A percentile compares a stretch with the other conserved stretches of the same genome.
Evolutionary conservation across 2,888 invertebrate species (phyloP).

Genomic region (Disparrhopalites patrizii): DNA sequence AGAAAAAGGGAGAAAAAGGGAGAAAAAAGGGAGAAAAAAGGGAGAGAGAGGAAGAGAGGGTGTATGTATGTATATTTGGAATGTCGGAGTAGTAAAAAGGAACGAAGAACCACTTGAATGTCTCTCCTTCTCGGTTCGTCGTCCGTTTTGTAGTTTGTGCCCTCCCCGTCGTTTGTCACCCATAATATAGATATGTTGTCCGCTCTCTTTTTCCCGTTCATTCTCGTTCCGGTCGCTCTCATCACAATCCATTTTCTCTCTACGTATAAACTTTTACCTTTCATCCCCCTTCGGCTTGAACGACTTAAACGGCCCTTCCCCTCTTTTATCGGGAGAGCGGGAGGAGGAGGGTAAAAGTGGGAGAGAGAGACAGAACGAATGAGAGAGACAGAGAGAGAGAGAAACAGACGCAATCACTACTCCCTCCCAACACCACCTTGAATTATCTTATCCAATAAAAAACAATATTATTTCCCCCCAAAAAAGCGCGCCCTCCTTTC

Average conservation of each 20-base stretch:
- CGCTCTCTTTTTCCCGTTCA: background rate
- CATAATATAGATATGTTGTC: slow-evolving; percentile 1
- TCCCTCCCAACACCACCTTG: no score
- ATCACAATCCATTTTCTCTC: background rate
- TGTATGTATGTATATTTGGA: no score
- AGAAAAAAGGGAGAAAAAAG: no score
- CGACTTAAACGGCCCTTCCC: no score
- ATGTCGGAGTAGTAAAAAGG: background rate
- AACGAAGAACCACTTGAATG: background rate
- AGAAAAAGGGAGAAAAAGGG: no score
- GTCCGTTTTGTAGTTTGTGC: background rate
- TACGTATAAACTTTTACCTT: background rate
- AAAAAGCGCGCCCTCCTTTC: no score
- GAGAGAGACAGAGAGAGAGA: background rate
- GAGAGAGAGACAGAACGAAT: background rate
- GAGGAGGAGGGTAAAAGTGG: background rate
- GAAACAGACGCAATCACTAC: background rate
- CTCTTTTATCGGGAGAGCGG: background rate
- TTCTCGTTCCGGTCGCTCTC: background rate
- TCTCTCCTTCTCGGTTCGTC: background rate
- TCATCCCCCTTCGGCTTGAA: background rate
- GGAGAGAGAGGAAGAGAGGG: no score
- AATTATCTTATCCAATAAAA: no score
- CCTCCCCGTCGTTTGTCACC: slow-evolving; percentile 18
- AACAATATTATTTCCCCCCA: no score